Percentiles rank a stretch among this genome's conserved stretches.
Conservation (phyloP, 2,797 vertebrate species). For the Nasua narica region DNA sequence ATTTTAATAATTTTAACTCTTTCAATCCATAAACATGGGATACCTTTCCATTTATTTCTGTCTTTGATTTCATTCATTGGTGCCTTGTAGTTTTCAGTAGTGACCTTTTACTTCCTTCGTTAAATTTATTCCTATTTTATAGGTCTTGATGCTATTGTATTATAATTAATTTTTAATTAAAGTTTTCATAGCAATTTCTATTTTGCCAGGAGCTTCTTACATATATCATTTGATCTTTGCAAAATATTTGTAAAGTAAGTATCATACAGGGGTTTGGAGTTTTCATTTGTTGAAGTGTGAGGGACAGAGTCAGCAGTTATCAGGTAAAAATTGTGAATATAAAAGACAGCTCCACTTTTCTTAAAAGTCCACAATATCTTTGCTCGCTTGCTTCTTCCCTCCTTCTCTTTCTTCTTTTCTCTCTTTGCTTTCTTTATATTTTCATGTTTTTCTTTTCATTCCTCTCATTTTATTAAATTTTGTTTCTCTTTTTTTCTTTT, state of each 20-base stretch:
- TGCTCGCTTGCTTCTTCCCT: not conserved
- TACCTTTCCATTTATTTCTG: not conserved
- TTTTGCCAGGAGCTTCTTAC: constrained; percentile 13
- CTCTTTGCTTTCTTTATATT: not conserved
- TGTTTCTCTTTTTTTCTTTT: not conserved
- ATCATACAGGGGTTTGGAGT: not conserved
- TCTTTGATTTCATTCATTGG: not conserved
- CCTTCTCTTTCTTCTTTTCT: not conserved
- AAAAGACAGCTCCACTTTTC: not conserved
- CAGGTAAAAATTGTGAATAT: not conserved
- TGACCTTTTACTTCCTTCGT: not conserved
- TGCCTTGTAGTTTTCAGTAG: not conserved
- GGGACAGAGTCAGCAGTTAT: not conserved
- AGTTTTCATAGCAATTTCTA: not conserved
- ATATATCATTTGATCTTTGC: not conserved
- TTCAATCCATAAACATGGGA: not conserved
- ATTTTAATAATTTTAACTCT: not conserved
- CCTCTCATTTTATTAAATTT: not conserved
- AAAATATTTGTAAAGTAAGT: not conserved
- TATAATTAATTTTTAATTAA: constrained; percentile 4
- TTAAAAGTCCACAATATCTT: not conserved
- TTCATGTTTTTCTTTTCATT: not conserved
- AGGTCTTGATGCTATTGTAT: not conserved
- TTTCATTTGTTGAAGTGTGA: not conserved
- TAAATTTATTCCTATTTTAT: not conserved